Percentiles rank a stretch among this genome's conserved stretches.
Conservation (phyloP, 2,113 vertebrate genomes). For the Lepisosteus osseus region DNA sequence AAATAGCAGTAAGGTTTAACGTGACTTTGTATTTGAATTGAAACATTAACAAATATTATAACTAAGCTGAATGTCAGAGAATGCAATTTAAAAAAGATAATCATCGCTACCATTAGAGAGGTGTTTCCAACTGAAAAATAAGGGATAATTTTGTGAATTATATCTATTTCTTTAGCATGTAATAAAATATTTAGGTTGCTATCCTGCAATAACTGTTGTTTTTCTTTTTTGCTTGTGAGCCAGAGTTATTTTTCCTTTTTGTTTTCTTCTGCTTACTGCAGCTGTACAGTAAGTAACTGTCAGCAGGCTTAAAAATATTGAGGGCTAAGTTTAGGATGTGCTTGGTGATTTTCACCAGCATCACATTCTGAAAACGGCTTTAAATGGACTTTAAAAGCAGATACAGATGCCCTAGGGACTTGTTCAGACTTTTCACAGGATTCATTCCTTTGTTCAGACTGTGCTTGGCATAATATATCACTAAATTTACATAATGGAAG, state of each 20-base stretch:
- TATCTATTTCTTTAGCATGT: too few species aligned
- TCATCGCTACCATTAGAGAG: too few species aligned
- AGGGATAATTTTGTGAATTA: too few species aligned
- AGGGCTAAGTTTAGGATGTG: background rate
- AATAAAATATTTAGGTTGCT: too few species aligned
- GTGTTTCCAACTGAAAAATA: too few species aligned
- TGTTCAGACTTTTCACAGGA: background rate
- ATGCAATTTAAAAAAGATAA: too few species aligned
- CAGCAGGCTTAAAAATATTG: too few species aligned
- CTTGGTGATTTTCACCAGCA: background rate
- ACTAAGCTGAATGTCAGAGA: too few species aligned
- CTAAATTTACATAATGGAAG: slow-evolving; percentile 48
- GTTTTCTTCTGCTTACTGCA: background rate
- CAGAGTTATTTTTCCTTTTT: slow-evolving; percentile 1
- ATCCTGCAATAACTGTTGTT: background rate
- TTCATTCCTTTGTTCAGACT: slow-evolving; percentile 32
- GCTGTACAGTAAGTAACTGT: background rate
- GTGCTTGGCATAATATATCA: slow-evolving; percentile 34
- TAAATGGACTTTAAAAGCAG: slow-evolving; percentile 31
- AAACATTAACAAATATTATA: too few species aligned
- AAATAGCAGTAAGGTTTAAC: too few species aligned
- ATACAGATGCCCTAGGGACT: slow-evolving; percentile 18
- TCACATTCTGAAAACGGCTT: slow-evolving; percentile 4
- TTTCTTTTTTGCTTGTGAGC: too few species aligned
- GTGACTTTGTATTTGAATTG: too few species aligned